Percentiles rank a stretch among this genome's conserved stretches.
phyloP scores from a whole-genome alignment of 2,888 invertebrate genomes.

The Lampropteryx suffumata region DNA sequence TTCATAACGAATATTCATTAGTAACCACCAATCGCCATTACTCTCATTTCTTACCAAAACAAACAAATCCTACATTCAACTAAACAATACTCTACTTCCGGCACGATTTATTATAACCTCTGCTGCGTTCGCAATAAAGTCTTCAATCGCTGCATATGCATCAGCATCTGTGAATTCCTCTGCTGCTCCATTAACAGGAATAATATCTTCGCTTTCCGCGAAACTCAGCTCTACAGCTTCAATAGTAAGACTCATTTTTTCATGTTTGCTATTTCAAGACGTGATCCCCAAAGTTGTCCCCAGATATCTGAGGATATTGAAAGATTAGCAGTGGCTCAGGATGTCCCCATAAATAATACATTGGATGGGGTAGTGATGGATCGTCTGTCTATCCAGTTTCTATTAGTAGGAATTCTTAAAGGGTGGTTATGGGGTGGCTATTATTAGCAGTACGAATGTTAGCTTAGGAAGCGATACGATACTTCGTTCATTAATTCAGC shows the following conservation, averaged over 20 bases:
- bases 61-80: slow-evolving; percentile 78
- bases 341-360: slow-evolving; percentile 82
- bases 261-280: neutral
- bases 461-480: slow-evolving; percentile 65
- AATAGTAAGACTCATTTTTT: slow-evolving; percentile 39
- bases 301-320: slow-evolving; percentile 81
- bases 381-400: slow-evolving; percentile 79
- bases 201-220: slow-evolving; percentile 36
- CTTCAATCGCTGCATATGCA: slow-evolving; percentile 38
- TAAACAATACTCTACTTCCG: slow-evolving; percentile 39
- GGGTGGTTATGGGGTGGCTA: slow-evolving; percentile 69
- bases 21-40: slow-evolving; percentile 71
- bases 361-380: slow-evolving; percentile 78
- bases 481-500: slow-evolving; percentile 61
- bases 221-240: slow-evolving; percentile 48
- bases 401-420: slow-evolving; percentile 81
- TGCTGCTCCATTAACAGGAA: slow-evolving; percentile 46
- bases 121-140: slow-evolving; percentile 40
- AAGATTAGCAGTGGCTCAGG: slow-evolving; percentile 77
- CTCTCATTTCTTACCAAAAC: slow-evolving; percentile 73
- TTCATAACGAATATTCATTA: slow-evolving; percentile 77
- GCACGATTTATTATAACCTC: slow-evolving; percentile 39
- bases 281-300: slow-evolving; percentile 59
- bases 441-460: slow-evolving; percentile 75
- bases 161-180: slow-evolving; percentile 52